Evolutionary conservation across 2,888 invertebrate species (phyloP), one percentile per base, ranked within the genome.

Genomic region (Dione juno): DNA sequence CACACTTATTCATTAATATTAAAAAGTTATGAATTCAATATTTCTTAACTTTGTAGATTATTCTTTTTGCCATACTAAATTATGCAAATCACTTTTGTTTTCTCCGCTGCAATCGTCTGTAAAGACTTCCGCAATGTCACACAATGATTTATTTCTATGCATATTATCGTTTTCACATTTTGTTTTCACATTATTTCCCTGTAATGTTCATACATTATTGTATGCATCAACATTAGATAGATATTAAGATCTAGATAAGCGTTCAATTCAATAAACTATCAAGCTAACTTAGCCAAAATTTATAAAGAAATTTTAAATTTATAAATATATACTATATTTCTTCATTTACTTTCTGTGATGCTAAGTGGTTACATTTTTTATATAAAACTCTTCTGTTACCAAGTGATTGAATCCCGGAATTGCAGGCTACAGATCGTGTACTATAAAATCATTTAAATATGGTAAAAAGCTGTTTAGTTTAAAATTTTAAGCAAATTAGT

Each of bases 91-190:
- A 61, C 48, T 68, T 48, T 69, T 21, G 54, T 64, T 69, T 69
- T 69, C 68, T 64, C 68, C 45, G 54, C 63, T 40, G 37, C 53
- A 45, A 69, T 69, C 45, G 63, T 54, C 68, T 64, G 54, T 50
- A 54, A 69, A 64, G 54, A 61, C 68, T 69, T 69, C 68, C 63
- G 54, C 54, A 48, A 57, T 63, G 68, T 69, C 68, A 57, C 35
- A 48, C 48, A 16, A 54, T 69, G 68, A 69, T 69, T 69, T 69
- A 69, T 69, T 64, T 69, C 64, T 63, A 45, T 54, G 68, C 53
- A 43, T n/a, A 37, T 54, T 57, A 48, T 64, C 45, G 63, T 54
- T 69, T 64, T 40, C 68, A 63, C 40, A 54, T 61, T 69, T 63
- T 14, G 11, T 16, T 45, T 57, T 37, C 37, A 57, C 57, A 16